These are phyloP conservation scores for Drosophila leonis DNA, from an alignment of 2,888 invertebrate species.

Conservation along the genomic window DNA sequence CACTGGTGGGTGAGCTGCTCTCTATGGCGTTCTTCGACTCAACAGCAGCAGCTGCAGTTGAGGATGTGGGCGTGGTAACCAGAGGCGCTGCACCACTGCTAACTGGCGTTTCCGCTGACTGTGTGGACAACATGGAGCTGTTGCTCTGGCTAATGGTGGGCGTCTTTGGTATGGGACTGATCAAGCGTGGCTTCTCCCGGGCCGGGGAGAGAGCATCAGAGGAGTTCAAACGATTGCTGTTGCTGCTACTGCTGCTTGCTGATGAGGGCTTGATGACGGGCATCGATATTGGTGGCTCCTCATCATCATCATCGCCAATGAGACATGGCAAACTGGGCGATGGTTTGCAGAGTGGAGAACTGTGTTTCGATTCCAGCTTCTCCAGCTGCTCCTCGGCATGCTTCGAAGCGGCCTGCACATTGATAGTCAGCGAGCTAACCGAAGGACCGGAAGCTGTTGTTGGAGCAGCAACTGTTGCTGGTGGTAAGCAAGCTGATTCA, in stretches of 20 bases:
- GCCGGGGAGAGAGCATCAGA: constrained; percentile 78
- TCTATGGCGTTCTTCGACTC: constrained; percentile 45
- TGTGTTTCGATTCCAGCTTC: constrained; percentile 61
- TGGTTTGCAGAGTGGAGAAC: constrained; percentile 84
- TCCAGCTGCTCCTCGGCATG: constrained; percentile 71
- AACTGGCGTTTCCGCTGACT: constrained; percentile 66
- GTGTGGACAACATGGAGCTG: constrained; percentile 63
- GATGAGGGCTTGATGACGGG: constrained; percentile 17
- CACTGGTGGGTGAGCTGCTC: constrained; percentile 51
- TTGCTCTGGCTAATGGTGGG: constrained; percentile 83
- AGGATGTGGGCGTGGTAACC: constrained; percentile 71
- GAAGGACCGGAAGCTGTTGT: constrained; percentile 2
- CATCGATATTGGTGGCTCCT: constrained; percentile 27
- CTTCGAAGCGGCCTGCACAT: constrained; percentile 73
- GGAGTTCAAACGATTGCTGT: constrained; percentile 54
- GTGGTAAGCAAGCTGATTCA: constrained; percentile 40
- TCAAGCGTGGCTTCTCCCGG: constrained; percentile 83
- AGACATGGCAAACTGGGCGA: constrained; percentile 88
- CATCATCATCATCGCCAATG: constrained; percentile 88
- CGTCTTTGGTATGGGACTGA: constrained; percentile 87
- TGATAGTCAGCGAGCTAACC: constrained; percentile 71
- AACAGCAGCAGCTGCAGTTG: constrained; percentile 39
- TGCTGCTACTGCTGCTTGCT: constrained; percentile 1
- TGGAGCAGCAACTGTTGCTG: constrained; percentile 40
- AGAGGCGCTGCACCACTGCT: constrained; percentile 46